Evolutionary conservation across 1,140 invertebrate species (phyloP), one percentile per base, ranked within the genome.

Genomic region (Drosophila persimilis): DNA sequence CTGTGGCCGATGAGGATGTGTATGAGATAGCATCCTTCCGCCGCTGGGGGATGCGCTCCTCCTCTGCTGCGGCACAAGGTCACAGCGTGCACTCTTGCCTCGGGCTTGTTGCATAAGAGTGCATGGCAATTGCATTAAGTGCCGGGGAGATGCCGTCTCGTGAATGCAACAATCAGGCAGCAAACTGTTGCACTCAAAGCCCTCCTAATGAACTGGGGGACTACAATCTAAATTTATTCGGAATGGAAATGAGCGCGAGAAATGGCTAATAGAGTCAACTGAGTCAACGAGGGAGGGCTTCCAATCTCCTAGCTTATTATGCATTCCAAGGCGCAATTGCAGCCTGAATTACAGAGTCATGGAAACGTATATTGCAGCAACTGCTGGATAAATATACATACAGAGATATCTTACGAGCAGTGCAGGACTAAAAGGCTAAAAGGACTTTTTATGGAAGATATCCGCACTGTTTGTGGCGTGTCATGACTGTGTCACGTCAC

Each of bases 61-160:
- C 50, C 57, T 41, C 43, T 52, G 35, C 45, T 65, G 59, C 31
- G 51, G 9, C 31, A 52, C 78, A 81, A 81, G 62, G 78, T 81
- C 78, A 51, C 60, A 41, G 3, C 31, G 15, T 39, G 44, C 54
- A 44, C 35, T 56, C 29, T 29, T 45, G 17, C 76, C 47, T 54
- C 45, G 50, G 50, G 53, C 62, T 55, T 35, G 51, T 48, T 66
- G 62, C 65, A 67, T 66, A 69, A 69, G 48, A 80, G 73, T 74
- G 69, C 73, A 57, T 63, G 48, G 48, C 60, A 83, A 83, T 83
- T 78, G 79, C 70, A 83, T 83, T 83, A 83, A 39, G 53, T 54
- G 52, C 9, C 44, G 64, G 57, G 69, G 61, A 45, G 53, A 15
- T 70, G 59, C 46, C 53, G 17, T 54, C 70, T 81, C 77, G 83